Percentiles rank a stretch among this genome's conserved stretches.
These are phyloP conservation scores for Ips nitidus DNA, from an alignment of 1,140 invertebrate genomes.

Conservation along the genomic window DNA sequence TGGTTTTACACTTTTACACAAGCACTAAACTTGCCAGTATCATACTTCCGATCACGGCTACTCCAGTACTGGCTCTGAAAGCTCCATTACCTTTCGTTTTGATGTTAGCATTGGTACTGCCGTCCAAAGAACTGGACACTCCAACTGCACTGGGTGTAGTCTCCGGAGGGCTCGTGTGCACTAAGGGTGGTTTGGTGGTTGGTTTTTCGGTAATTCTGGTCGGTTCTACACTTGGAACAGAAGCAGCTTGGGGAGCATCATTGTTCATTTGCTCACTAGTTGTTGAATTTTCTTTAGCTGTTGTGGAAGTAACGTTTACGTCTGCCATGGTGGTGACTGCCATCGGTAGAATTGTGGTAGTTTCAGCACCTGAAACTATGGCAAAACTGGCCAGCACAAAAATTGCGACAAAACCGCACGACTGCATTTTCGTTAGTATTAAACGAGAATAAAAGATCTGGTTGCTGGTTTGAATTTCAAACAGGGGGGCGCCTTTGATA, in stretches of 20 bases:
- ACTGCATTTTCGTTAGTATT: constrained; percentile 4
- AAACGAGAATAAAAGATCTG: background rate
- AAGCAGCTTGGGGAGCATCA: background rate
- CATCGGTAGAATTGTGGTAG: background rate
- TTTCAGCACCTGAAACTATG: background rate
- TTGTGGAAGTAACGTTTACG: no score
- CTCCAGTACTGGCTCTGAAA: background rate
- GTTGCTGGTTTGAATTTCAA: background rate
- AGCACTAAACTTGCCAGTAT: no score
- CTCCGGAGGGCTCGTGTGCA: background rate
- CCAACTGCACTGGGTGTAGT: background rate
- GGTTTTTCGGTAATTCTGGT: background rate
- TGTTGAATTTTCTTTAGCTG: no score
- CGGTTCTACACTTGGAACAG: background rate
- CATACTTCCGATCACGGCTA: background rate
- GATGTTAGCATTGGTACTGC: background rate
- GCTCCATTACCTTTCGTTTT: constrained; percentile 1
- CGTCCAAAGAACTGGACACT: background rate
- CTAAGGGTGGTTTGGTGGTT: background rate
- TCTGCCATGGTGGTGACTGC: background rate
- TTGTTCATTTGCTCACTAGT: background rate
- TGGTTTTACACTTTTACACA: no score
- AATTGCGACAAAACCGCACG: background rate
- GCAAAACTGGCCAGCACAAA: background rate
- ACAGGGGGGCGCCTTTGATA: background rate